Conservation (phyloP, 2,113 vertebrate genomes). For the Podilymbus podiceps region DNA sequence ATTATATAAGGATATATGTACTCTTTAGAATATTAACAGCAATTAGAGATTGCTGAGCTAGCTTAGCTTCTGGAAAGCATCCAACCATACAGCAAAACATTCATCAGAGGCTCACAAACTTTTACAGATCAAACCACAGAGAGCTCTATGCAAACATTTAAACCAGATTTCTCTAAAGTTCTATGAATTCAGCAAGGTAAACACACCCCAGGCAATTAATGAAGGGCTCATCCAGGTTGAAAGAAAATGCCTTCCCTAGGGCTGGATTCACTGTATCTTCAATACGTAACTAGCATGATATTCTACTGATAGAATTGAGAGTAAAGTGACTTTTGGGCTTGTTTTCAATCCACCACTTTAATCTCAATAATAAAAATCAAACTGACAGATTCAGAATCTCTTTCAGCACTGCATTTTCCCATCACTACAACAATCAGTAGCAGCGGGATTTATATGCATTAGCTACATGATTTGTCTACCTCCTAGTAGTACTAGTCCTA, state of each 20-base stretch:
- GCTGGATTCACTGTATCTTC: neutral
- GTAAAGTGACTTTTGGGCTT: accelerated
- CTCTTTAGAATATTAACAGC: neutral
- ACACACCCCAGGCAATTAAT: neutral
- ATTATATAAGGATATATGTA: neutral
- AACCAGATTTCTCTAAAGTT: neutral
- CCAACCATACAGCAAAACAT: neutral
- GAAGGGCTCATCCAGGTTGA: neutral
- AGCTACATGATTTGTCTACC: neutral
- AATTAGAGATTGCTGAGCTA: neutral
- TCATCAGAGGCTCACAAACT: neutral
- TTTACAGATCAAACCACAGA: neutral
- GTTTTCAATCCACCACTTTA: neutral
- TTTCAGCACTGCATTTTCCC: neutral
- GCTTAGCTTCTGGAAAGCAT: neutral
- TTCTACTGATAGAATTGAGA: neutral
- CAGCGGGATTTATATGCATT: neutral
- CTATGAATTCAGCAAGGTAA: neutral
- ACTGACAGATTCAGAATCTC: neutral
- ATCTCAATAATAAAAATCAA: neutral
- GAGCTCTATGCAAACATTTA: neutral
- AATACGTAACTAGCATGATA: neutral
- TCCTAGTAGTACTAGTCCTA: neutral
- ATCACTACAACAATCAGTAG: neutral
- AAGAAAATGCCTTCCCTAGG: neutral